Evolutionary conservation across 2,113 vertebrate genomes (phyloP).

Genomic region (Limanda limanda): DNA sequence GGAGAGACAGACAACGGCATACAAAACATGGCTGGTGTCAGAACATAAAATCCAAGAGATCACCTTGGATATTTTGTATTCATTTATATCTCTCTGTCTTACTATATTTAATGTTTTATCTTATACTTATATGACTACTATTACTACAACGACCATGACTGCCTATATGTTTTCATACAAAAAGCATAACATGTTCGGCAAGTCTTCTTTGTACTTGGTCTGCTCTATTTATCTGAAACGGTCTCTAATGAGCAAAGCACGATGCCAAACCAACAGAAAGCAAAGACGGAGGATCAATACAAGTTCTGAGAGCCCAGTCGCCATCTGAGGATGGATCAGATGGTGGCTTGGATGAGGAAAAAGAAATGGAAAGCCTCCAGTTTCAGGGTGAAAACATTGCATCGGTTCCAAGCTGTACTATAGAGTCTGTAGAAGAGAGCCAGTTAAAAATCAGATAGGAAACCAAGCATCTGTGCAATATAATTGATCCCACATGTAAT

Average conservation of each 20-base stretch:
- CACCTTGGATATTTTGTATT: neutral
- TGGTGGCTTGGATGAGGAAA: slow-evolving; percentile 22
- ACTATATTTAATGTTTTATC: neutral
- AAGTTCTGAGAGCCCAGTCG: slow-evolving; percentile 10
- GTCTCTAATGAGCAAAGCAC: slow-evolving; percentile 28
- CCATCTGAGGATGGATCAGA: slow-evolving; percentile 43
- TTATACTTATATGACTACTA: too few relatives aligned
- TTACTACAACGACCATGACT: neutral
- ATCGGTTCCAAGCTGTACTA: slow-evolving; percentile 22
- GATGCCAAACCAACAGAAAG: slow-evolving; percentile 26
- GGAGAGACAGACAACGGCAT: too few relatives aligned
- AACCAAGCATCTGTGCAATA: slow-evolving; percentile 52
- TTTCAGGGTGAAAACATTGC: slow-evolving; percentile 24
- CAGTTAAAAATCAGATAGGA: slow-evolving; percentile 25
- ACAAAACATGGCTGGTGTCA: neutral
- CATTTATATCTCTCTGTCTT: neutral
- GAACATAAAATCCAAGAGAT: neutral
- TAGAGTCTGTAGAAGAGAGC: slow-evolving; percentile 19
- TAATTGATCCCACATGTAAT: slow-evolving; percentile 59
- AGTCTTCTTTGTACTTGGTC: neutral
- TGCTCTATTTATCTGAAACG: slow-evolving; percentile 23
- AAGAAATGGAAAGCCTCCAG: slow-evolving; percentile 35
- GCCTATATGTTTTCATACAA: neutral
- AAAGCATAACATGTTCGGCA: neutral
- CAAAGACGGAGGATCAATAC: slow-evolving; percentile 39